Percentiles rank a stretch among this genome's conserved stretches.
phyloP scores from a whole-genome alignment of 2,888 invertebrate species.

The Drosophila neonasuta region DNA sequence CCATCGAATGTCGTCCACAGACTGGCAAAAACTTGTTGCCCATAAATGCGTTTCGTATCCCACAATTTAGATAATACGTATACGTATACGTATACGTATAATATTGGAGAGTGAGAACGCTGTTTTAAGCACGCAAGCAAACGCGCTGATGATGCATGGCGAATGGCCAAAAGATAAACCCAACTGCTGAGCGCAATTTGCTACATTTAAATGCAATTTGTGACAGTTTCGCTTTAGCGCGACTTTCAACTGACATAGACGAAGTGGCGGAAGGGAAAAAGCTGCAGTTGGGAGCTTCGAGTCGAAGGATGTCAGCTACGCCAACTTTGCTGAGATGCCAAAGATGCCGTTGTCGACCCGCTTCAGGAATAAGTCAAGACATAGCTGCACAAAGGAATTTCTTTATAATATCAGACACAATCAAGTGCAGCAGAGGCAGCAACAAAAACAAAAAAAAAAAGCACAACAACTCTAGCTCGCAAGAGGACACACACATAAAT shows the following conservation, averaged over 20 bases:
- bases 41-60: constrained; percentile 17
- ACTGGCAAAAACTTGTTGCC: neutral
- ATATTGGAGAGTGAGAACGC: neutral
- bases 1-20: constrained; percentile 31
- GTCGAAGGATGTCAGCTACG: neutral
- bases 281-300: neutral
- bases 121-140: neutral
- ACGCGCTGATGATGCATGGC: neutral
- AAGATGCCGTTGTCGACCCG: constrained; percentile 26
- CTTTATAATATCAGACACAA: constrained; percentile 32
- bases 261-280: constrained; percentile 1
- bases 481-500: constrained; percentile 15
- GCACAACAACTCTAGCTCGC: neutral
- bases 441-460: constrained; percentile 1
- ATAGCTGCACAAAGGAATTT: constrained; percentile 58
- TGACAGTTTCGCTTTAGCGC: constrained; percentile 51
- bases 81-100: neutral
- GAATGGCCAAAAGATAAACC: constrained; percentile 38
- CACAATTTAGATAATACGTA: neutral
- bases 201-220: constrained; percentile 70
- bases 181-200: constrained; percentile 41
- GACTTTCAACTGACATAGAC: constrained; percentile 65
- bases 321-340: neutral
- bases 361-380: constrained; percentile 38
- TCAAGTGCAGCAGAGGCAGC: constrained; percentile 11